A percentile compares a stretch with the other conserved stretches of the same genome.
These are phyloP conservation scores for Montipora cactus DNA, from an alignment of 64 coral and sea anemone species.

Conservation along the genomic window DNA sequence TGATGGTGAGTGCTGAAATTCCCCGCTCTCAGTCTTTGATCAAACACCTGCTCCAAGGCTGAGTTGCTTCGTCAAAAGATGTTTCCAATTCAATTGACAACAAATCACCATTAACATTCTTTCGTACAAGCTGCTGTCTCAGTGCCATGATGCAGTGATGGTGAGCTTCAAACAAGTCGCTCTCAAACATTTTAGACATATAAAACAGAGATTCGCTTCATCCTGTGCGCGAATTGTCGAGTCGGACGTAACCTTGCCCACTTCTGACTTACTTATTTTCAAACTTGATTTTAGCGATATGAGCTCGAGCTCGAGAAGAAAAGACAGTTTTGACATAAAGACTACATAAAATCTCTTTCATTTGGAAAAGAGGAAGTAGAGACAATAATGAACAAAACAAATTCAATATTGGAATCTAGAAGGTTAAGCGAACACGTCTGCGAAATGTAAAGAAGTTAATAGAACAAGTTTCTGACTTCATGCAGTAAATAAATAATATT, in stretches of 20 bases:
- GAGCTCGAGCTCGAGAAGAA: too few relatives aligned
- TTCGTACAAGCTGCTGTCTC: neutral
- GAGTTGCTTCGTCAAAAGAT: neutral
- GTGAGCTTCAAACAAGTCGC: neutral
- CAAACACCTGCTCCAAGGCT: neutral
- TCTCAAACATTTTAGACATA: neutral
- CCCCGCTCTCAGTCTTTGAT: neutral
- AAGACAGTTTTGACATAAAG: neutral
- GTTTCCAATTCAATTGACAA: neutral
- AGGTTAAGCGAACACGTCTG: neutral
- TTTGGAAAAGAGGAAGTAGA: too few relatives aligned
- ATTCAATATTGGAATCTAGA: neutral
- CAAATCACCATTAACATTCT: conserved; percentile 6
- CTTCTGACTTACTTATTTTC: neutral
- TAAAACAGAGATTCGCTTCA: too few relatives aligned
- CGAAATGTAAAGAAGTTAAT: neutral
- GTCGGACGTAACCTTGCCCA: neutral
- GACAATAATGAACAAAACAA: too few relatives aligned
- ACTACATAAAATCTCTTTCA: neutral
- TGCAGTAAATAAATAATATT: neutral
- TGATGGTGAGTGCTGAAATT: neutral
- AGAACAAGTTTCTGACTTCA: neutral
- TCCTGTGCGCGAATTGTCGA: too few relatives aligned
- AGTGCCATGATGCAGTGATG: neutral
- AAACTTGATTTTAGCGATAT: too few relatives aligned